phyloP scores from a whole-genome alignment of 1,140 invertebrate genomes.

The Neomicropteryx cornuta region DNA sequence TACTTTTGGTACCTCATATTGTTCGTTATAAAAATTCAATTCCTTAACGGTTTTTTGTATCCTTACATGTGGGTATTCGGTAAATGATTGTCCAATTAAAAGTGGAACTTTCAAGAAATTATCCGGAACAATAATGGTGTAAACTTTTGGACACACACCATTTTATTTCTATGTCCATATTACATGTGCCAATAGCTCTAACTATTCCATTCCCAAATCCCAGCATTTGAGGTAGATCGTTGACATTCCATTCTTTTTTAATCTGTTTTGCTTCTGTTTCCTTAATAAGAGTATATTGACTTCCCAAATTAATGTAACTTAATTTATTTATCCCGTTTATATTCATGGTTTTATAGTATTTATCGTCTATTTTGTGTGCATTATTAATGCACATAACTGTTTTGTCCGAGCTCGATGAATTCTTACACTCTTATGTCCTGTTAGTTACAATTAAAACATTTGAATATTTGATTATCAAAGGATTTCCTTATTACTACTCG shows the following conservation, averaged over 20 bases:
- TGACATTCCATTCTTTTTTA: neutral
- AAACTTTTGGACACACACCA: slow-evolving; percentile 1
- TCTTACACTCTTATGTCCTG: slow-evolving; percentile 1
- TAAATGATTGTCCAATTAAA: slow-evolving; percentile 7
- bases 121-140: slow-evolving; percentile 5
- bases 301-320: slow-evolving; percentile 9
- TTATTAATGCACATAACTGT: slow-evolving; percentile 3
- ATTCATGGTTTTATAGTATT: slow-evolving; percentile 6
- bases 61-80: slow-evolving; percentile 7
- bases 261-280: slow-evolving; percentile 5
- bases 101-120: slow-evolving; percentile 4
- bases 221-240: slow-evolving; percentile 2
- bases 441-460: slow-evolving; percentile 8
- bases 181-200: slow-evolving; percentile 2
- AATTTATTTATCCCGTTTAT: slow-evolving; percentile 2
- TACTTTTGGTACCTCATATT: too few species aligned
- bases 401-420: slow-evolving; percentile 5
- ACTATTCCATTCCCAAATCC: slow-evolving; percentile 7
- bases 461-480: too few species aligned
- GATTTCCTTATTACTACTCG: too few species aligned
- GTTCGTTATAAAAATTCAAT: neutral
- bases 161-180: slow-evolving; percentile 1
- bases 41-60: slow-evolving; percentile 3
- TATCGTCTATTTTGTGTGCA: neutral
- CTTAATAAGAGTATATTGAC: slow-evolving; percentile 7